Conservation (phyloP, 2,113 vertebrate species). For the Acrocephalus arundinaceus region DNA sequence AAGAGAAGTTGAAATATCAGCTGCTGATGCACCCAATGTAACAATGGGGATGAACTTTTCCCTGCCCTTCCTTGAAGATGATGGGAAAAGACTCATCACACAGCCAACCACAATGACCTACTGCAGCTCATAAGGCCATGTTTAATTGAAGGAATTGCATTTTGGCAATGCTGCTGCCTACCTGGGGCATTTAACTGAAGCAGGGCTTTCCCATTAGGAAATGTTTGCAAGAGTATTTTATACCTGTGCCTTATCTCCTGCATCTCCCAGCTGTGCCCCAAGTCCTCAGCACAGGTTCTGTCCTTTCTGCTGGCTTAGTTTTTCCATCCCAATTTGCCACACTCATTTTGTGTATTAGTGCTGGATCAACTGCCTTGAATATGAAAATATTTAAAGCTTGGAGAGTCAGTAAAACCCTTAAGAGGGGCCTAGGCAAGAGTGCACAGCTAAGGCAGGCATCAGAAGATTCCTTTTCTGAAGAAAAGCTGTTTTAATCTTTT, state of each 20-base stretch:
- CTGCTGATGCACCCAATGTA: background rate
- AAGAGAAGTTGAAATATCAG: background rate
- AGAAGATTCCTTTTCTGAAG: background rate
- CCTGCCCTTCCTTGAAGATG: background rate
- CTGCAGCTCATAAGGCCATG: background rate
- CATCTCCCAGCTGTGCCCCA: background rate
- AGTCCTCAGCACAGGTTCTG: background rate
- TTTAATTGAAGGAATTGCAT: background rate
- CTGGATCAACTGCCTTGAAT: background rate
- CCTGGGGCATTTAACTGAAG: background rate
- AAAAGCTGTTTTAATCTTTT: background rate
- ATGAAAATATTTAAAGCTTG: background rate
- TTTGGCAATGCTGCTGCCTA: background rate
- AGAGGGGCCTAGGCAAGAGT: background rate
- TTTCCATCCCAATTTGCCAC: background rate
- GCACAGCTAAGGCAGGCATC: background rate
- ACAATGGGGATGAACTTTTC: background rate
- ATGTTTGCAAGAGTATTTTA: background rate
- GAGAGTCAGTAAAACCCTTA: background rate
- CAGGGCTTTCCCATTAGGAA: background rate
- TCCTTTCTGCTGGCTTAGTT: background rate
- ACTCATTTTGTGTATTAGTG: background rate
- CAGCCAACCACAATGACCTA: background rate
- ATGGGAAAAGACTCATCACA: background rate
- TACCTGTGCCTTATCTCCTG: background rate